Conservation (phyloP, 2,888 invertebrate species). For the Baccha elongata region DNA sequence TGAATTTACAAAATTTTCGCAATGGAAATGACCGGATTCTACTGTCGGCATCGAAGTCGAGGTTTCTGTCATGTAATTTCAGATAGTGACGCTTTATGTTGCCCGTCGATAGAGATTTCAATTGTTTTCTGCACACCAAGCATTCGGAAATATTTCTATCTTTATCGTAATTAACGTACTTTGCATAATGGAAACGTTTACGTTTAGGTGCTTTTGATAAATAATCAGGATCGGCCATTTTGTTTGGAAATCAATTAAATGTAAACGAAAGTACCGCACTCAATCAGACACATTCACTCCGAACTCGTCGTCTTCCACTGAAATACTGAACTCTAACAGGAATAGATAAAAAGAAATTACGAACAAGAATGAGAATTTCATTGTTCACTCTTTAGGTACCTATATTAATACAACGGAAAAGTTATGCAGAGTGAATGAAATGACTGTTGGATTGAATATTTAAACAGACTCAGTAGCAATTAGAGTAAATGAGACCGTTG, state of each 20-base stretch:
- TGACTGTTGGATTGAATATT: neutral
- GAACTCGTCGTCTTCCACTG: neutral
- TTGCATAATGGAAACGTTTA: constrained; percentile 23
- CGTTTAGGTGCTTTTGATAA: neutral
- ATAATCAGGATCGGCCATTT: neutral
- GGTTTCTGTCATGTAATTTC: constrained; percentile 12
- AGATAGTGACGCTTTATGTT: constrained; percentile 39
- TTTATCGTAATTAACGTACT: constrained; percentile 39
- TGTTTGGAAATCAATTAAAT: neutral
- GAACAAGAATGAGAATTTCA: constrained; percentile 11
- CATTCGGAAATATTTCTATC: constrained; percentile 30
- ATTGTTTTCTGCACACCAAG: constrained; percentile 19
- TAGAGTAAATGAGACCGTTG: constrained; percentile 5
- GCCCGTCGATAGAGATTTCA: constrained; percentile 39
- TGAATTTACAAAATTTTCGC: constrained; percentile 15
- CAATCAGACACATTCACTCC: too few relatives aligned
- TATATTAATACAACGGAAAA: neutral
- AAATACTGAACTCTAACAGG: neutral
- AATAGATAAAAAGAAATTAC: neutral
- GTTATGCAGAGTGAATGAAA: constrained; percentile 8
- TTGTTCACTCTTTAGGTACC: constrained; percentile 18
- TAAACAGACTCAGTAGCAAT: neutral
- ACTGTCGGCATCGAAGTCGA: constrained; percentile 24
- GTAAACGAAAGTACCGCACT: too few relatives aligned
- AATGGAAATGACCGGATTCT: constrained; percentile 18